Base-by-base conservation (phyloP, 2,888 invertebrate species). In the Busseola fusca region DNA sequence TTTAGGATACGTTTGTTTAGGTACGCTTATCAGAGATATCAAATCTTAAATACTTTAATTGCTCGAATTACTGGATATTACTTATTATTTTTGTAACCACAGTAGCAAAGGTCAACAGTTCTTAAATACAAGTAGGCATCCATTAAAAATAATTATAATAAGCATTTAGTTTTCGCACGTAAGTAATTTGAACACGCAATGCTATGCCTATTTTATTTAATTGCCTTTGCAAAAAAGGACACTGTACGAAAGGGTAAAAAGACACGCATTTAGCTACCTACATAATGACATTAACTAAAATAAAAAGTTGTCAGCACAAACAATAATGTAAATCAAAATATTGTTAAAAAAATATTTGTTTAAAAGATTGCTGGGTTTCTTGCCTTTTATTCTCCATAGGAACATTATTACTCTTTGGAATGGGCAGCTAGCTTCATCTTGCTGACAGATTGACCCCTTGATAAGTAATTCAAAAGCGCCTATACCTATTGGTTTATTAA, bases 131-230 rank as follows among this genome's bases (percentile, higher is more conserved):
- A 69, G 45, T 62, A 57, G 30, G 48, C 37, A 40, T 12, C 40
- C 52, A 64, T 78, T 69, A 69, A 66, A 76, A 45, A 52, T 56
- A 67, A 42, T n/a, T 27, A 65, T 66, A 69, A 69, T 50, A 59
- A 59, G 58, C 57, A 63, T 64, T 77, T 9, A 27, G 48, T 62
- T 78, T 45, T 64, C 14, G 56, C 52, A 16, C 27, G 54, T 73
- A 54, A 54, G 57, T 73, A 57, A 58, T 69, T 66, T 59, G 45
- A 74, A 60, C 79, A 78, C 69, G 78, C 78, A 60, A 79, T 64
- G 56, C 57, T 56, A 69, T 48, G 74, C 59, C 52, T 64, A 67
- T 74, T 59, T 50, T 66, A 40, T 64, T 64, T 74, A 78, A 69
- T 66, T 45, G 37, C 7, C 45, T 63, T 30, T 50, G 65, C 68